Evolutionary conservation across 2,888 invertebrate genomes (phyloP), one percentile per base, ranked within the genome.

Genomic region (Mimumesa dahlbomi): DNA sequence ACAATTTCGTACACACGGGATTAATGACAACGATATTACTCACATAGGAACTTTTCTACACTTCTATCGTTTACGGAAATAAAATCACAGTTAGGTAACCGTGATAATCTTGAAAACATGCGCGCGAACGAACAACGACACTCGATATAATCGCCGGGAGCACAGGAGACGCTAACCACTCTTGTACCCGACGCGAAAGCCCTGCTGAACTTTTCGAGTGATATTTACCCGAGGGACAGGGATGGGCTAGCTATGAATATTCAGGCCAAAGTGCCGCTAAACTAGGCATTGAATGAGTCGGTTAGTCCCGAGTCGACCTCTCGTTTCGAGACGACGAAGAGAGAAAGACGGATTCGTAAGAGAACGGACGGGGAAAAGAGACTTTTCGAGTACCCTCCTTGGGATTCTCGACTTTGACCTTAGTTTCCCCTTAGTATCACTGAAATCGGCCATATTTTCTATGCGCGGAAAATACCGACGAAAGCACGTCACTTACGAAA

Each of bases 221-320:
- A 87, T 87, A 86, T 88, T 88, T 88, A 85, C 87, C 82, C 83
- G 75, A 66, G 80, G 81, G 85, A 82, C 74, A 69, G 70, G 81
- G 78, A 82, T 74, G 82, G 83, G 82, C 77, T 75, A 75, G 79
- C 85, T 85, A 88, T 88, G 87, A 88, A 88, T 88, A 88, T 88
- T 88, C 88, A 88, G 82, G 81, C 77, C 82, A 85, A 88, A 88
- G 86, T 86, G 83, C 81, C 83, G 85, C 85, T 88, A 87, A 88
- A 88, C 87, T 85, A 83, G 86, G 84, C 87, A 86, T 87, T 85
- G 88, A 87, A 87, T 86, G 85, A 86, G 84, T 85, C 81, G 80
- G 85, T 85, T 86, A 84, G 85, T 84, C 82, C 70, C 70, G 48
- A 69, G 75, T 73, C 74, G 56, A 71, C 73, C 75, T 77, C 69